Conservation (phyloP, 2,888 invertebrate species). For the Willowsia nigromaculata region DNA sequence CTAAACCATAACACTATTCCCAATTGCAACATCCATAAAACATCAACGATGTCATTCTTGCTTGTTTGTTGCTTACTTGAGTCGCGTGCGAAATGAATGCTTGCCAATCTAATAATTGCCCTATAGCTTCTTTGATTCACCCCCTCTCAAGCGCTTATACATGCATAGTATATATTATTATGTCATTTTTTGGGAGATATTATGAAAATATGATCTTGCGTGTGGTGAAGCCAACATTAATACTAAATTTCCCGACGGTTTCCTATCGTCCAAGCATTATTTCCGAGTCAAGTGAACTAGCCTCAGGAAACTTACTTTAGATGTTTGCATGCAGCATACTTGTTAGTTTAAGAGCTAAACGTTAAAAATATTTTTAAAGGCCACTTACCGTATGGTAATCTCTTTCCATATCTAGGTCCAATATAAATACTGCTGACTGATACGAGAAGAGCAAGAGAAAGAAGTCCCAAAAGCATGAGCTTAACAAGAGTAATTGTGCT, state of each 20-base stretch:
- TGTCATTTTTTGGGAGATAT: not conserved
- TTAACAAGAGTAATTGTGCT: constrained; percentile 58
- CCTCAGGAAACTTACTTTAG: not conserved
- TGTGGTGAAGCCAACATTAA: not conserved
- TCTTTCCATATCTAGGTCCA: constrained; percentile 76
- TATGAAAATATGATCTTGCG: not conserved
- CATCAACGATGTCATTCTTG: not conserved
- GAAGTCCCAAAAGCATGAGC: constrained; percentile 59
- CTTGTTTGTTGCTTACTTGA: not conserved
- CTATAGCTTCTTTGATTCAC: not conserved
- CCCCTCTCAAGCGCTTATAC: not conserved
- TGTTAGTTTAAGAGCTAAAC: not conserved
- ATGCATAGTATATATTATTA: not conserved
- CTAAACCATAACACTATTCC: constrained; percentile 6
- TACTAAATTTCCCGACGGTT: not conserved
- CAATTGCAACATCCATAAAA: not conserved
- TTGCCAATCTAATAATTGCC: constrained; percentile 8
- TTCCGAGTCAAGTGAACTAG: too few species aligned
- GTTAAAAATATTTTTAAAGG: not conserved
- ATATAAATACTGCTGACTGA: constrained; percentile 70
- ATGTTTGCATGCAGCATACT: not conserved
- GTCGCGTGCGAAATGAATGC: constrained; percentile 9
- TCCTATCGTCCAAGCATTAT: not conserved
- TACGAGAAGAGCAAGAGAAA: constrained; percentile 72
- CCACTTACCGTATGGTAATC: constrained; percentile 73